Evolutionary conservation across 2,888 invertebrate species (phyloP).

Genomic region (Dasysyrphus tricinctus): DNA sequence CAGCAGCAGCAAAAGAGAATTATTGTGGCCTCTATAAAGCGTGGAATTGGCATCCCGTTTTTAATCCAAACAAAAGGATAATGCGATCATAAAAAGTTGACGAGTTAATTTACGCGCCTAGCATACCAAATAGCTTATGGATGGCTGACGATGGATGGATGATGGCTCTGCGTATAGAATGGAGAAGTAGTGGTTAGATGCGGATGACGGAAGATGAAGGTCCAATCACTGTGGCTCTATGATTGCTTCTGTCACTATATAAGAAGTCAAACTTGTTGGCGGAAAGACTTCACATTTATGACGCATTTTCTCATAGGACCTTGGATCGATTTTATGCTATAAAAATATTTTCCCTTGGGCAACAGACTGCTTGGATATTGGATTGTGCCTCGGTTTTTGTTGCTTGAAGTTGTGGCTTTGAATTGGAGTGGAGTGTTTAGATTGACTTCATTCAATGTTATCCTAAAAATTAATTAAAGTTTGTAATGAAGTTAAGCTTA

Average conservation of each 20-base stretch:
- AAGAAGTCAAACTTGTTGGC: constrained; percentile 31
- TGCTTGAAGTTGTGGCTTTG: background rate
- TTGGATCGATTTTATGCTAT: constrained; percentile 26
- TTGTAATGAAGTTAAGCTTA: constrained; percentile 8
- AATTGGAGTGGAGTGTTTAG: background rate
- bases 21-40: constrained; percentile 23
- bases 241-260: constrained; percentile 52
- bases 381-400: constrained; percentile 25
- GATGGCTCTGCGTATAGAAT: background rate
- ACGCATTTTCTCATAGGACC: constrained; percentile 75
- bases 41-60: constrained; percentile 74
- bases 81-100: constrained; percentile 78
- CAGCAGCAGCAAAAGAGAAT: constrained; percentile 6
- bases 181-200: background rate
- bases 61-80: constrained; percentile 76
- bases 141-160: constrained; percentile 11
- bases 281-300: constrained; percentile 69
- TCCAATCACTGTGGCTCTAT: constrained; percentile 27
- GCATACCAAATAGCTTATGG: constrained; percentile 77
- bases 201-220: constrained; percentile 39
- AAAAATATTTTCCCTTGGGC: constrained; percentile 64
- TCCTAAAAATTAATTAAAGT: constrained; percentile 55
- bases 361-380: constrained; percentile 23
- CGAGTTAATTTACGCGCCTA: constrained; percentile 78
- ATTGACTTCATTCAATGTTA: constrained; percentile 20